These are phyloP conservation scores for Cynodonichthys magdalenae DNA, from an alignment of 2,797 vertebrate species.

Conservation along the genomic window DNA sequence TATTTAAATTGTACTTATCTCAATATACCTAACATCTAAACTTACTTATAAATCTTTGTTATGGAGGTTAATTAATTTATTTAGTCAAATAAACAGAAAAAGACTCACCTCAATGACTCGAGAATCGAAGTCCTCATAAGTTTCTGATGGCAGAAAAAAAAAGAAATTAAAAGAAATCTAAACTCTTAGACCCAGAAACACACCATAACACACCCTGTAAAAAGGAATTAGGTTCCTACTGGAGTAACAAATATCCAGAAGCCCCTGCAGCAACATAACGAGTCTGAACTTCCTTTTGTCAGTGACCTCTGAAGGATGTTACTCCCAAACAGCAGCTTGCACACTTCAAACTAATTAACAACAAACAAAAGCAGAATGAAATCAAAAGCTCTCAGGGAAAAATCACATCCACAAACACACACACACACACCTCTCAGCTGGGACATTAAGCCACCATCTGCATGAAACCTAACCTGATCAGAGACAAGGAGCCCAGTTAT, in stretches of 20 bases:
- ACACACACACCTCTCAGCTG: conserved; percentile 24
- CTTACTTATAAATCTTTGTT: too few species aligned
- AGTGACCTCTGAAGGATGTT: conserved; percentile 65
- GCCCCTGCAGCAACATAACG: conserved; percentile 29
- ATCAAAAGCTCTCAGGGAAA: conserved; percentile 24
- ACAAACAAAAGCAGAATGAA: conserved; percentile 51
- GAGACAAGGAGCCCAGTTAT: conserved; percentile 40
- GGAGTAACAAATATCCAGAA: conserved; percentile 52
- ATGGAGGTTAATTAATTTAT: not conserved
- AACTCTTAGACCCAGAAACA: not conserved
- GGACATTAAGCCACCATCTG: conserved; percentile 42
- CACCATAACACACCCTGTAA: conserved; percentile 11
- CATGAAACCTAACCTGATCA: conserved; percentile 47
- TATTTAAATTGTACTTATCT: too few species aligned
- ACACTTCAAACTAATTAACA: conserved; percentile 62
- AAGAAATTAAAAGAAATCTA: conserved; percentile 5
- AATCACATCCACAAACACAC: not conserved
- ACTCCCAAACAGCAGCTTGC: conserved; percentile 29
- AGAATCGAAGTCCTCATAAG: conserved; percentile 89
- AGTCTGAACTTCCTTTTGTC: conserved; percentile 52
- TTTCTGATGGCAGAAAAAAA: conserved; percentile 80
- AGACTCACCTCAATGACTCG: conserved; percentile 92
- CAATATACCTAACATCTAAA: too few species aligned
- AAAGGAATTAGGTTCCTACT: conserved; percentile 31
- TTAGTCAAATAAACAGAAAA: not conserved